Evolutionary conservation across 2,797 vertebrate genomes (phyloP).

Genomic region (Zalophus californianus): DNA sequence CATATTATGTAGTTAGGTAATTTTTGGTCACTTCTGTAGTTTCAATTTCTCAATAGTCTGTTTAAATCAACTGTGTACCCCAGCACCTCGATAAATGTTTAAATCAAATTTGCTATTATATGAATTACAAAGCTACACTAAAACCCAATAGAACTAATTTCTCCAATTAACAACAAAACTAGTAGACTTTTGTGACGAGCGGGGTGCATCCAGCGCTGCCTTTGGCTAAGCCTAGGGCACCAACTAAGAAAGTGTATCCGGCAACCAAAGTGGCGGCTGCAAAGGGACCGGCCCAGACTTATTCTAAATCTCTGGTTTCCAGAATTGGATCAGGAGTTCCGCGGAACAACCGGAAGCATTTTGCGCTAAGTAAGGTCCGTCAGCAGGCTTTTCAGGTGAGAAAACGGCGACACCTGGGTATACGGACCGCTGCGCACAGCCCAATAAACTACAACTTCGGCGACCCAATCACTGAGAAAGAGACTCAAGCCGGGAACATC

Average conservation of each 20-base stretch:
- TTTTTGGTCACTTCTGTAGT: not conserved
- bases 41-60: not conserved
- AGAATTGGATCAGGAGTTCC: not conserved
- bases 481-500: accelerated
- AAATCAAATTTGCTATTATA: not conserved
- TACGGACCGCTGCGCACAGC: accelerated
- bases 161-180: not conserved
- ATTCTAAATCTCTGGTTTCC: not conserved
- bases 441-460: accelerated
- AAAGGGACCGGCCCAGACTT: not conserved
- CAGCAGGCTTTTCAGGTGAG: not conserved
- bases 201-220: not conserved
- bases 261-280: not conserved
- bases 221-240: not conserved
- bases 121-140: not conserved
- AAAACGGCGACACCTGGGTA: accelerated
- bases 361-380: not conserved
- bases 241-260: not conserved
- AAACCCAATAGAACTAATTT: not conserved
- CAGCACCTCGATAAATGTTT: not conserved
- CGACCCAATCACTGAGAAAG: accelerated
- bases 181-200: not conserved
- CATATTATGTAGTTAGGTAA: not conserved
- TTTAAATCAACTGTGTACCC: not conserved
- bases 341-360: not conserved